These are phyloP conservation scores for Heteromyza rotundicornis DNA, from an alignment of 2,888 invertebrate genomes.

Conservation along the genomic window DNA sequence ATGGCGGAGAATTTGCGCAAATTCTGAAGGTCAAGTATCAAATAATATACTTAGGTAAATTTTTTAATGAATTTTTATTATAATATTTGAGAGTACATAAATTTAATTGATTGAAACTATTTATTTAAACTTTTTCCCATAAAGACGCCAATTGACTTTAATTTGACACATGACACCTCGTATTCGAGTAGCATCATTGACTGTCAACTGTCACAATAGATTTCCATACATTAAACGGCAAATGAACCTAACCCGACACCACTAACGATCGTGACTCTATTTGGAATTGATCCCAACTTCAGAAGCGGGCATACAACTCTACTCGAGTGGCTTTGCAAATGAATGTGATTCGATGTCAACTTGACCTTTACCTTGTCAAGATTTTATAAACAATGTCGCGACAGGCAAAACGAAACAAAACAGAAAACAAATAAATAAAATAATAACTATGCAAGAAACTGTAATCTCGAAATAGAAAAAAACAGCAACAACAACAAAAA, in stretches of 20 bases:
- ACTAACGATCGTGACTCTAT: not conserved
- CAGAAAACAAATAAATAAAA: not conserved
- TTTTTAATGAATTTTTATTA: too few species aligned
- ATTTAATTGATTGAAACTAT: too few species aligned
- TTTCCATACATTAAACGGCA: not conserved
- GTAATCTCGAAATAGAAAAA: too few species aligned
- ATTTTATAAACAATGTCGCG: slow-evolving; percentile 1
- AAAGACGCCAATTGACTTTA: not conserved
- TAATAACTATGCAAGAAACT: too few species aligned
- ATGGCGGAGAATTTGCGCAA: too few species aligned
- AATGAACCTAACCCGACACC: not conserved
- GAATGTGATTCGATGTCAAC: not conserved
- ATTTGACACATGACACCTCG: slow-evolving; percentile 1
- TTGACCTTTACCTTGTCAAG: slow-evolving; percentile 8
- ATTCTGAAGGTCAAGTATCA: too few species aligned
- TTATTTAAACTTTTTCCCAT: too few species aligned
- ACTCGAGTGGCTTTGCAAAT: not conserved
- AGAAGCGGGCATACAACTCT: not conserved
- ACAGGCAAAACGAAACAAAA: not conserved
- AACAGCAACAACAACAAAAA: too few species aligned
- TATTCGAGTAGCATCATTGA: not conserved
- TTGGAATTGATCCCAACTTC: not conserved
- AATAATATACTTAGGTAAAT: too few species aligned
- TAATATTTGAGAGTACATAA: too few species aligned
- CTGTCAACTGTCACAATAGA: not conserved